A percentile compares a stretch with the other conserved stretches of the same genome.
These are phyloP conservation scores for Ophthalmolycus amberensis DNA, from an alignment of 2,113 vertebrate species.

Conservation along the genomic window DNA sequence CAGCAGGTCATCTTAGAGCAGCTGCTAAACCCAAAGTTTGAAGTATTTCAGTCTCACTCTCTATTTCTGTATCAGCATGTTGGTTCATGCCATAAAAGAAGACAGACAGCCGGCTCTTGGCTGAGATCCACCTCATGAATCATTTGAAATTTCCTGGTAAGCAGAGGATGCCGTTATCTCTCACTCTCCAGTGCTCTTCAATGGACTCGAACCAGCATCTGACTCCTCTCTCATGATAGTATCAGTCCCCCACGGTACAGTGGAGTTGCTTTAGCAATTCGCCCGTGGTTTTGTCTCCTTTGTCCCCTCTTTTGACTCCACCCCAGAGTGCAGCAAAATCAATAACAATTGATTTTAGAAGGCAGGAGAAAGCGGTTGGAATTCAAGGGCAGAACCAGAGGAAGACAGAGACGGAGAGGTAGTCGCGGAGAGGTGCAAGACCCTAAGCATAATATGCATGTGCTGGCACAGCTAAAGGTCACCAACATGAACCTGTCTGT, in stretches of 20 bases:
- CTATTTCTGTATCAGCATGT: neutral
- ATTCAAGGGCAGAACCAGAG: slow-evolving; percentile 74
- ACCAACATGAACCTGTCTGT: slow-evolving; percentile 71
- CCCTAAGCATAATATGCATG: slow-evolving; percentile 73
- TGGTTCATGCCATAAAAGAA: slow-evolving; percentile 13
- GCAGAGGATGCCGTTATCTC: slow-evolving; percentile 41
- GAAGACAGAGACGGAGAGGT: slow-evolving; percentile 74
- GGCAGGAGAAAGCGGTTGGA: slow-evolving; percentile 76
- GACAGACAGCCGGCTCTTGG: slow-evolving; percentile 5
- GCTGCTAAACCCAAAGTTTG: neutral
- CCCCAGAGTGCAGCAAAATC: slow-evolving; percentile 81
- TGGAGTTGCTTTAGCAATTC: slow-evolving; percentile 76
- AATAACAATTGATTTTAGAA: slow-evolving; percentile 83
- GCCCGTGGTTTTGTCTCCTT: slow-evolving; percentile 82
- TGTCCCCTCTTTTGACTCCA: slow-evolving; percentile 80
- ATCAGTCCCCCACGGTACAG: slow-evolving; percentile 59
- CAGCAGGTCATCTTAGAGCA: neutral
- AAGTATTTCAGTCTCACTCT: neutral
- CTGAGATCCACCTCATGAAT: slow-evolving; percentile 20
- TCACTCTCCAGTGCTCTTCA: slow-evolving; percentile 28
- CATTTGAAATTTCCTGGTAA: slow-evolving; percentile 40
- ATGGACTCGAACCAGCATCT: slow-evolving; percentile 44
- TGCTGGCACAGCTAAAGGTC: slow-evolving; percentile 78
- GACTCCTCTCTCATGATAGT: slow-evolving; percentile 59
- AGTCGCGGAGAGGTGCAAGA: slow-evolving; percentile 50